These are phyloP conservation scores for Podarcis raffonei DNA, from an alignment of 2,113 vertebrate genomes.

Conservation along the genomic window DNA sequence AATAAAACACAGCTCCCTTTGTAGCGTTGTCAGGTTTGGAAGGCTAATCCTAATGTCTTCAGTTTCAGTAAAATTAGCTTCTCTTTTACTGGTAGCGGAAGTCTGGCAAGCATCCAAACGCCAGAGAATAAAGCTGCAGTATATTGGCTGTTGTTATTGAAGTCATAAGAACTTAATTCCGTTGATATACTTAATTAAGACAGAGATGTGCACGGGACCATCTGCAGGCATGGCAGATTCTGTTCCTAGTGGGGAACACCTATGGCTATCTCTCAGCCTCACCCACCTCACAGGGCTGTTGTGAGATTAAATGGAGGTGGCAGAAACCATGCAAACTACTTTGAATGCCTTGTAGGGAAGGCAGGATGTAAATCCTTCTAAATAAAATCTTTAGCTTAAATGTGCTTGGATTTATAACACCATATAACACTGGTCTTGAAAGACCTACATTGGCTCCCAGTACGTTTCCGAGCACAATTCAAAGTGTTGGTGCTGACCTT, in stretches of 20 bases:
- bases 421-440: too few relatives aligned
- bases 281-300: too few relatives aligned
- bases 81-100: constrained; percentile 61
- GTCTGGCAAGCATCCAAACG: constrained; percentile 38
- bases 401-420: not conserved
- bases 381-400: not conserved
- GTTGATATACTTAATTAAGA: constrained; percentile 28
- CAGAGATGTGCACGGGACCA: not conserved
- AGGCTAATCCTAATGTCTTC: constrained; percentile 48
- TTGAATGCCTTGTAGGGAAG: not conserved
- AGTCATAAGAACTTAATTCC: constrained; percentile 50
- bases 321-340: too few relatives aligned
- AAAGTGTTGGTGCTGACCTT: too few relatives aligned
- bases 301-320: too few relatives aligned
- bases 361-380: not conserved
- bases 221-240: too few relatives aligned
- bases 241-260: too few relatives aligned
- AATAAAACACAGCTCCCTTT: constrained; percentile 45
- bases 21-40: constrained; percentile 45
- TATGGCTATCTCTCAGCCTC: too few relatives aligned
- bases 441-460: too few relatives aligned
- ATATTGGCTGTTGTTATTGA: constrained; percentile 8
- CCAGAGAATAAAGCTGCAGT: constrained; percentile 41
- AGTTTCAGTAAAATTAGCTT: constrained; percentile 61
- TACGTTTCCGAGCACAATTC: too few relatives aligned